phyloP scores from a whole-genome alignment of 2,797 vertebrate species.

The Apodemus agrarius region DNA sequence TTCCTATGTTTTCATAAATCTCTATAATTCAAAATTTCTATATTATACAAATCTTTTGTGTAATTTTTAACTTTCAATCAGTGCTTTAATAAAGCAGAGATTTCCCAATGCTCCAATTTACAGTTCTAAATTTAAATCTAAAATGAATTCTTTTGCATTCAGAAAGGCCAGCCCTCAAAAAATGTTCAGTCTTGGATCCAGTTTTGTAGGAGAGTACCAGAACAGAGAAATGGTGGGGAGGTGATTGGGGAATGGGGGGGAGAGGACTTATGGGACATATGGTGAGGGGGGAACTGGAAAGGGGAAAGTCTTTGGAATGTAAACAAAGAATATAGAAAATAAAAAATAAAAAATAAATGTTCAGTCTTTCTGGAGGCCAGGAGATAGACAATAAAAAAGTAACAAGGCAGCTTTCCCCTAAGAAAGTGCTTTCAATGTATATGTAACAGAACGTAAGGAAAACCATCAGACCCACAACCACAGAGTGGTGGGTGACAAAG shows the following conservation, averaged over 20 bases:
- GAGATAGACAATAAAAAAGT: background rate
- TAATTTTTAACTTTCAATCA: conserved; percentile 66
- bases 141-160: conserved; percentile 16
- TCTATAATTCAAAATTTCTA: conserved; percentile 26
- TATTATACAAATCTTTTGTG: conserved; percentile 47
- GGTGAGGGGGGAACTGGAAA: too few relatives aligned
- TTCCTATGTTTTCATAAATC: conserved; percentile 49
- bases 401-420: background rate
- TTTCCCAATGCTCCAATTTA: conserved; percentile 29
- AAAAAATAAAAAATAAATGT: too few relatives aligned
- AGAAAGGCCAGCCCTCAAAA: conserved; percentile 18
- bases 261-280: too few relatives aligned
- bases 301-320: too few relatives aligned
- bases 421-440: background rate
- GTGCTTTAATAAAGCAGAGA: conserved; percentile 13
- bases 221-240: too few relatives aligned
- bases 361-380: background rate
- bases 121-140: conserved; percentile 40
- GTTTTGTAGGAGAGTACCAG: too few relatives aligned
- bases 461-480: background rate
- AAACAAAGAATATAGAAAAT: too few relatives aligned
- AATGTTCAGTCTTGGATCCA: background rate
- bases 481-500: background rate
- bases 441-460: background rate
- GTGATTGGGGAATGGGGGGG: too few relatives aligned